Evolutionary conservation across 2,113 vertebrate species (phyloP).

Genomic region (Chamaea fasciata): DNA sequence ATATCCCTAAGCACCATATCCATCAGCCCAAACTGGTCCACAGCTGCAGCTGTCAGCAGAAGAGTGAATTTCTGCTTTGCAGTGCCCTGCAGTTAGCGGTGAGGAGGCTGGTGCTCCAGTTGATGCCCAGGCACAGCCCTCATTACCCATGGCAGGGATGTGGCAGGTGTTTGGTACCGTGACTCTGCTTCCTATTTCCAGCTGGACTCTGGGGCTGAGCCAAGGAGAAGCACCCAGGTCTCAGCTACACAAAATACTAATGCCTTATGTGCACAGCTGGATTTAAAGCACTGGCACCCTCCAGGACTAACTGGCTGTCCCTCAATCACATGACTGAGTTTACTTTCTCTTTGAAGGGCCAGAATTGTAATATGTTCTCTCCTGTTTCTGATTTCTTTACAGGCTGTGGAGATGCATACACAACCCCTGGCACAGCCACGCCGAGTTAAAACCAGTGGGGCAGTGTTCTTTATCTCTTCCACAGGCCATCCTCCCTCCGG

Average conservation of each 20-base stretch:
- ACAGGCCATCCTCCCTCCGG: no score
- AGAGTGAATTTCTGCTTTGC: neutral
- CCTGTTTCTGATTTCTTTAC: neutral
- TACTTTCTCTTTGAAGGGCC: neutral
- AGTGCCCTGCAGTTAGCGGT: fast-evolving
- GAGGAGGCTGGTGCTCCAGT: neutral
- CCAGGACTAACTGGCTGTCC: neutral
- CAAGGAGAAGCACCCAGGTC: neutral
- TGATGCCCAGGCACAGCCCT: neutral
- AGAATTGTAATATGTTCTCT: neutral
- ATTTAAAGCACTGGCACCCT: neutral
- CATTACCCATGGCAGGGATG: fast-evolving
- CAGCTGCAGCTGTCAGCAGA: neutral
- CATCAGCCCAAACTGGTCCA: neutral
- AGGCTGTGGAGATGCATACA: neutral
- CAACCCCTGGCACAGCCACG: neutral
- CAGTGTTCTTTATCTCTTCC: no score
- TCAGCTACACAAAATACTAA: neutral
- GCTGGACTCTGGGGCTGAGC: neutral
- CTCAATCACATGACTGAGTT: fast-evolving
- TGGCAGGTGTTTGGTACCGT: neutral
- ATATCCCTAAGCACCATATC: neutral
- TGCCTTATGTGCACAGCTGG: neutral
- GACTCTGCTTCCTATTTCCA: neutral
- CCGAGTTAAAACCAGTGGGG: no score